These are phyloP conservation scores for Helicolenus hilgendorfi DNA, from an alignment of 2,797 vertebrate species.

Conservation along the genomic window DNA sequence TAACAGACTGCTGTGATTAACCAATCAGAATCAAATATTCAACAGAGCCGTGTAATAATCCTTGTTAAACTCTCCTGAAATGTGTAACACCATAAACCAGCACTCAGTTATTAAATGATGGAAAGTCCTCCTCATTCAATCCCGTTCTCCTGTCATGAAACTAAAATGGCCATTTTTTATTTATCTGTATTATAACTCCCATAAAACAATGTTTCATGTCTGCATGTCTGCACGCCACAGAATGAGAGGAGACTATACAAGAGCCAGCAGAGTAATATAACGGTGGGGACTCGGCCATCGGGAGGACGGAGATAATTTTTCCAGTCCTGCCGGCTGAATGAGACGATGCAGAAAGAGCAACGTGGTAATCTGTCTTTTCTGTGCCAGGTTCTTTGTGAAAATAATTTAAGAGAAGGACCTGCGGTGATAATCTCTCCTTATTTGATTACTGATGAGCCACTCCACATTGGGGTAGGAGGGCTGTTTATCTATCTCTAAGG, in stretches of 20 bases:
- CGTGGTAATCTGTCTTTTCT: constrained; percentile 35
- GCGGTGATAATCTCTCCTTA: constrained; percentile 45
- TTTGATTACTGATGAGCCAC: constrained; percentile 52
- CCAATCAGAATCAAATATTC: too few species aligned
- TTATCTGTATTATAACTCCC: constrained; percentile 12
- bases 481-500: constrained; percentile 27
- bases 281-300: neutral
- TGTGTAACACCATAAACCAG: constrained; percentile 1
- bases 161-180: constrained; percentile 12
- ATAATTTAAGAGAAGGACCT: constrained; percentile 53
- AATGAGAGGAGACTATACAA: neutral
- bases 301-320: constrained; percentile 52
- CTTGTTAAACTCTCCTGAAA: neutral
- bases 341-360: constrained; percentile 3
- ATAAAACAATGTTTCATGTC: constrained; percentile 22
- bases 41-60: too few species aligned
- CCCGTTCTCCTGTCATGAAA: neutral
- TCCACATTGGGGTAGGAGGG: neutral
- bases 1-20: too few species aligned
- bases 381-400: constrained; percentile 46
- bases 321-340: constrained; percentile 14
- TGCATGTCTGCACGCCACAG: neutral
- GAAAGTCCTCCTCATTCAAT: constrained; percentile 1
- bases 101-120: neutral
- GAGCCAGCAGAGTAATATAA: constrained; percentile 4